Percentiles rank a stretch among this genome's conserved stretches.
phyloP scores from a whole-genome alignment of 2,888 invertebrate genomes.

The Xanthia icteritia region DNA sequence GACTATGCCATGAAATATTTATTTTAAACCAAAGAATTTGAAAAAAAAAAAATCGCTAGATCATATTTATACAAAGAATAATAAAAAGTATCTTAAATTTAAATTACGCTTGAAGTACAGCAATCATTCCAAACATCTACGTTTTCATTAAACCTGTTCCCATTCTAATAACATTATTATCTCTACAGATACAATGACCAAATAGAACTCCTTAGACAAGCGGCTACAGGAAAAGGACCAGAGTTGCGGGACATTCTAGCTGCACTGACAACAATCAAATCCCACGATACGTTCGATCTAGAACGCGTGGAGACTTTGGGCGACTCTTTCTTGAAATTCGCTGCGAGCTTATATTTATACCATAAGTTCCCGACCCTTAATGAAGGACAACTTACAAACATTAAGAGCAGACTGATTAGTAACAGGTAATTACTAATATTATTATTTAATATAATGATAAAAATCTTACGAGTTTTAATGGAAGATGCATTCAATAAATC shows the following conservation, averaged over 20 bases:
- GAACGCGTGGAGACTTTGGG: constrained; percentile 97
- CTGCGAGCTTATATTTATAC: constrained; percentile 93
- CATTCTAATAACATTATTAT: constrained; percentile 5
- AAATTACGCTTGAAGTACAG: background rate
- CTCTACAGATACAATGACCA: constrained; percentile 79
- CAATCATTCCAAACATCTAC: constrained; percentile 1
- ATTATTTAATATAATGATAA: background rate
- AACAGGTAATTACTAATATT: constrained; percentile 92
- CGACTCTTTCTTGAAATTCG: constrained; percentile 96
- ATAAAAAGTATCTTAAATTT: background rate
- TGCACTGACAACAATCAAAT: constrained; percentile 93
- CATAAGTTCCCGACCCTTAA: constrained; percentile 92
- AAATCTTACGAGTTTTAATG: background rate
- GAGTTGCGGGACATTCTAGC: constrained; percentile 87
- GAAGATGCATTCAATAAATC: background rate
- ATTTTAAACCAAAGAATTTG: background rate
- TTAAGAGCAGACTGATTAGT: constrained; percentile 93
- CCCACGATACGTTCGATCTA: constrained; percentile 94
- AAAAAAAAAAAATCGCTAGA: background rate
- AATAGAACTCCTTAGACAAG: constrained; percentile 72
- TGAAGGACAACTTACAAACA: constrained; percentile 94
- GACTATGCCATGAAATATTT: background rate
- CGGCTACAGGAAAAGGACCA: constrained; percentile 79
- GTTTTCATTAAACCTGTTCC: background rate
- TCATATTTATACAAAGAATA: background rate